A percentile compares a stretch with the other conserved stretches of the same genome.
phyloP scores from a whole-genome alignment of 2,888 invertebrate genomes.

The Alviniconcha strummeri region DNA sequence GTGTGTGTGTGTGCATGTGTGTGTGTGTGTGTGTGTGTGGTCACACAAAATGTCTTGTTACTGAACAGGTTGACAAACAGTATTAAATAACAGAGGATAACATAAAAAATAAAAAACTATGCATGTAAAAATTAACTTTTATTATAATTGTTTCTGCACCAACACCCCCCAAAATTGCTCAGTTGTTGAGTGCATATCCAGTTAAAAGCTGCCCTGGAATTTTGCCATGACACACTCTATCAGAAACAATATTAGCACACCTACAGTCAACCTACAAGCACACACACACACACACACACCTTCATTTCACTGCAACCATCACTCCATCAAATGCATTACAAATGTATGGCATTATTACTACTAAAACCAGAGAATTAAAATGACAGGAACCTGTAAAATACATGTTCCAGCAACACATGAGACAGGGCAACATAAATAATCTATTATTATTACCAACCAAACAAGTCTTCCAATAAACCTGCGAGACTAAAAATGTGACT shows the following conservation, averaged over 20 bases:
- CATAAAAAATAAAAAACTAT: neutral
- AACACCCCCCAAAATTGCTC: neutral
- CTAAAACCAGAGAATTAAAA: neutral
- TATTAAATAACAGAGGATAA: neutral
- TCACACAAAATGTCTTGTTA: neutral
- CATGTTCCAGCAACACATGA: neutral
- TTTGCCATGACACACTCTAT: neutral
- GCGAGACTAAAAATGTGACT: no score
- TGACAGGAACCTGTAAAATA: neutral
- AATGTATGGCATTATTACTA: no score
- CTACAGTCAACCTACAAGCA: neutral
- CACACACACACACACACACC: slow-evolving; percentile 3
- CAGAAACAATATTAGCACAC: neutral
- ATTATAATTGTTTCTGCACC: neutral
- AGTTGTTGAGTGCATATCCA: neutral
- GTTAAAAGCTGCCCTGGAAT: neutral
- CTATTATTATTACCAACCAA: neutral
- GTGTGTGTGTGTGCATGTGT: neutral
- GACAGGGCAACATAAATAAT: neutral
- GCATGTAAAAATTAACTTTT: neutral
- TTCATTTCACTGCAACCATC: neutral
- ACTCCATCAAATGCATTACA: no score
- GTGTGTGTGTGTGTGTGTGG: neutral
- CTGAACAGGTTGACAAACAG: neutral
- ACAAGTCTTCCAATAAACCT: neutral